Base-by-base conservation (phyloP, 2,113 vertebrate species). In the Plestiodon gilberti region DNA sequence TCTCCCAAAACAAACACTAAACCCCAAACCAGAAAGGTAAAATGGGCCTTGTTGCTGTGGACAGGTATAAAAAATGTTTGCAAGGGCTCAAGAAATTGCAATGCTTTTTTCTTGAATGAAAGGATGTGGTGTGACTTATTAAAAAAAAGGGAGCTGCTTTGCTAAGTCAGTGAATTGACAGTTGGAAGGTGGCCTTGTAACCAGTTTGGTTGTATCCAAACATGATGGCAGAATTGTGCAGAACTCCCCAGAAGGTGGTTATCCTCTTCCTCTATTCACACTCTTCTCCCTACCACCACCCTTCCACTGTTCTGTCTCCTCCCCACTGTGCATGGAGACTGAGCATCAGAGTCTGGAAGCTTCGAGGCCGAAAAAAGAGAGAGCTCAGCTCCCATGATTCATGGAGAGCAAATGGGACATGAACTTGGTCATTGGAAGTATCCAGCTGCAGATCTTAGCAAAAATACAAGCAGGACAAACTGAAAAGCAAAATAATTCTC, bases 1-100 rank as follows among this genome's bases (percentile, higher is more conserved):
- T 71, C 23, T 92, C 92, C 92, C 92, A 89, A 89, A 91, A 90
- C 84, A 89, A 90, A 92, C 90, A 61, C 17, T 59, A 76, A 76
- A n/a, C 10, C 43, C 43, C 59, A 75, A 64, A 43, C 28, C 64
- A 93, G 67, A 93, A 90, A 93, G 91, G 86, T 91, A 90, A 91
- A 90, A 84, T 62, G 69, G 11, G 40, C 70, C 69, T 30, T 78
- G 81, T 89, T 88, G 74, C 87, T 92, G 82, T 90, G 88, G 61
- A 11, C 59, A 71, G 8, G 10, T 78, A 82, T 62, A 84, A 84
- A 78, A 86, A 13, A 78, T 83, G 23, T 57, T 92, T 81, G 86
- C 43, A 0, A 28, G 30, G 69, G 35, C 4, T 69, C 40, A 83
- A 85, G 62, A 78, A 33, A 77, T n/a, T 62, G 18, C 9, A 73